Evolutionary conservation across 2,888 invertebrate genomes (phyloP).

Genomic region (Leistus spinibarbis): DNA sequence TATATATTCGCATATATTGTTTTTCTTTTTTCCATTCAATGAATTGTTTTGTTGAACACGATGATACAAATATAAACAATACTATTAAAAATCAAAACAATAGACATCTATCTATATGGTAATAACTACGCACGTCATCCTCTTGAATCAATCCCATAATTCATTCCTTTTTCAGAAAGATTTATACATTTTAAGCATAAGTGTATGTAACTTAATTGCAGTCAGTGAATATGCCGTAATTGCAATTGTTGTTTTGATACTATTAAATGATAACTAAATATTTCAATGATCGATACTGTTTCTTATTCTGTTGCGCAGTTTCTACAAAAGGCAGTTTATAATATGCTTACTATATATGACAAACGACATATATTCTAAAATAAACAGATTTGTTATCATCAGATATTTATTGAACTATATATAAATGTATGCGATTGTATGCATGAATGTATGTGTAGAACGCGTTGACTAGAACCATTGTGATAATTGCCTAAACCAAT

Average conservation of each 20-base stretch:
- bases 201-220: neutral
- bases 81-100: neutral
- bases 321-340: neutral
- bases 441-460: too few species aligned
- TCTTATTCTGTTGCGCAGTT: neutral
- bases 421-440: too few species aligned
- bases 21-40: too few species aligned
- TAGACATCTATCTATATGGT: neutral
- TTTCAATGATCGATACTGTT: neutral
- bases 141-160: neutral
- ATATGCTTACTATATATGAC: neutral
- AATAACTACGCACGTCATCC: neutral
- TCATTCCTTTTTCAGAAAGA: neutral
- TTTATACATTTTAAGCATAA: neutral
- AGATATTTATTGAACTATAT: too few species aligned
- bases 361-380: neutral
- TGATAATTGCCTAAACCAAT: too few species aligned
- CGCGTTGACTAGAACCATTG: too few species aligned
- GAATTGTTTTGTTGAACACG: neutral
- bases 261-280: neutral
- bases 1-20: too few species aligned
- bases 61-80: neutral
- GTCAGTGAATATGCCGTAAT: neutral
- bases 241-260: neutral
- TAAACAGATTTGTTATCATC: too few species aligned